Evolutionary conservation across 2,113 vertebrate genomes (phyloP), one percentile per base, ranked within the genome.

Genomic region (Scytalopus superciliaris): DNA sequence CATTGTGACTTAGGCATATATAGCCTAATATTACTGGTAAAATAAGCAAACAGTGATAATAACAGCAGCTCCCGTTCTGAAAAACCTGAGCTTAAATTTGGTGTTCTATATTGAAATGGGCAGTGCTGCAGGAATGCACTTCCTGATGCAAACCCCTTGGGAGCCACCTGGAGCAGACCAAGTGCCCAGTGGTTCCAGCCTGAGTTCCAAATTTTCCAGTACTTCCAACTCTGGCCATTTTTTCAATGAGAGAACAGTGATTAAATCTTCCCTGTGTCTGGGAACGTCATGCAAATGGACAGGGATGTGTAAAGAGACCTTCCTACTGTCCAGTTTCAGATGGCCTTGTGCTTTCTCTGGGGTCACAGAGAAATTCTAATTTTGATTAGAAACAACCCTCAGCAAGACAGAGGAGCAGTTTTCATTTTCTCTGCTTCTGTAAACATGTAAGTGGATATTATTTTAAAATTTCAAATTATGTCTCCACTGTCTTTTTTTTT

Each of bases 271-370:
- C 15, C 13, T 50, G 0, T 24, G 12, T 52, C 45, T 67, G n/a
- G 27, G 75, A 83, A 39, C 2, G 0, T 69, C 0, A 0, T 40
- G 39, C 28, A 50, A 55, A 45, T 14, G 25, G 14, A 3, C 31
- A 44, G 37, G 28, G 52, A 24, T 53, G 9, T 37, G 7, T 49
- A 21, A 49, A 52, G 80, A 52, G 39, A 14, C 50, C 18, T 56
- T 16, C 16, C 50, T n/a, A 3, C n/a, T 68, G 35, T 40, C 25
- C 0, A 2, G 15, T 27, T 81, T 67, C 35, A 6, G 5, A 35
- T 9, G 57, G 47, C 37, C 25, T 55, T 0, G 0, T 35, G 24
- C 16, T 67, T 70, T 76, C 12, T 74, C 8, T 5, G 1, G 8
- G 16, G 14, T 3, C 44, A 62, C 37, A 14, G 40, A 70, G 22